phyloP scores from a whole-genome alignment of 2,797 vertebrate genomes.

The Tolypeutes matacus region DNA sequence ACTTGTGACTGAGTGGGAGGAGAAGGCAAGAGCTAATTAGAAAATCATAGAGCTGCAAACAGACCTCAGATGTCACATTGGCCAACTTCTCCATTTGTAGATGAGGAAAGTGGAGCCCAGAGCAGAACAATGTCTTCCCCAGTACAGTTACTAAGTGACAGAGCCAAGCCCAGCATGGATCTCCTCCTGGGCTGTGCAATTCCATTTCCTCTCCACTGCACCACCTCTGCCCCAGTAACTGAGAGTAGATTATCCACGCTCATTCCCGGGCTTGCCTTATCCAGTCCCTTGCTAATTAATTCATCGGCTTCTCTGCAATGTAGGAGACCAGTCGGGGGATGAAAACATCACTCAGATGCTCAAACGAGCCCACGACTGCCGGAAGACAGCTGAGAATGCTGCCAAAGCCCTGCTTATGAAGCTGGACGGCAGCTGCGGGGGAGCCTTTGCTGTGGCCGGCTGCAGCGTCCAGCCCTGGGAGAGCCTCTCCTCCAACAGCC shows the following conservation, averaged over 20 bases:
- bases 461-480: constrained; percentile 93
- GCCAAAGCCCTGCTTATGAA: constrained; percentile 92
- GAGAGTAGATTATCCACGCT: not conserved
- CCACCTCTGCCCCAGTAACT: not conserved
- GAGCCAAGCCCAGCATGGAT: accelerated
- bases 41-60: not conserved
- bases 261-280: not conserved
- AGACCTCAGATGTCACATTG: not conserved
- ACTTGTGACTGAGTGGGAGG: not conserved
- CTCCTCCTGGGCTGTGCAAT: not conserved
- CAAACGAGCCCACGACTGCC: constrained; percentile 92
- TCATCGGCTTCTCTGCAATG: constrained; percentile 77
- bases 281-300: not conserved
- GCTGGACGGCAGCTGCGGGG: constrained; percentile 93
- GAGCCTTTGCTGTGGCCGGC: constrained; percentile 89
- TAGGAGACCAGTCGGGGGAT: constrained; percentile 91
- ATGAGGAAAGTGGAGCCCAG: not conserved
- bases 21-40: not conserved
- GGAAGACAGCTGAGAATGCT: constrained; percentile 92
- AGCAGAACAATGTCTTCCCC: not conserved
- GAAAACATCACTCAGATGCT: constrained; percentile 93
- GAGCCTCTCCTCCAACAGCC: constrained; percentile 93
- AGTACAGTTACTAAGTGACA: not conserved
- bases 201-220: accelerated
- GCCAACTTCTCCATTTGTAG: not conserved